These are phyloP conservation scores for Lasius platythorax DNA, from an alignment of 2,888 invertebrate species.

Conservation along the genomic window DNA sequence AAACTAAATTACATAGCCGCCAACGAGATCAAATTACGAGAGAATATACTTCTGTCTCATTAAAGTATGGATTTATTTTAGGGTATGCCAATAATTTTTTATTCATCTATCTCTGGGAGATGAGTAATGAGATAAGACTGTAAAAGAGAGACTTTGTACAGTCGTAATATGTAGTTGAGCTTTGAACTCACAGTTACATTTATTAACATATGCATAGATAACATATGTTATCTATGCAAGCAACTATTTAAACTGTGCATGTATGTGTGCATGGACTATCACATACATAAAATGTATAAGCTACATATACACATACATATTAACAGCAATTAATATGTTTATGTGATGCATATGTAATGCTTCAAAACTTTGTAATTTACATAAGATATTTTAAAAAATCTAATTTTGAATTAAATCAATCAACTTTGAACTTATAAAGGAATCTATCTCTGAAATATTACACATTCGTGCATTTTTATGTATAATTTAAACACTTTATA, in stretches of 20 bases:
- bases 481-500: background rate
- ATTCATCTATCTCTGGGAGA: background rate
- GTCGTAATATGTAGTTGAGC: background rate
- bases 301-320: background rate
- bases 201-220: background rate
- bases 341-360: slow-evolving; percentile 15
- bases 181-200: slow-evolving; percentile 7
- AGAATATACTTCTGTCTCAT: slow-evolving; percentile 12
- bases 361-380: background rate
- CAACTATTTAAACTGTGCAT: background rate
- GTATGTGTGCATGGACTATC: background rate
- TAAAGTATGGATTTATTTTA: slow-evolving; percentile 1
- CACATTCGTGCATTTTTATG: background rate
- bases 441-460: background rate
- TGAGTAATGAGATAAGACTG: background rate
- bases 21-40: slow-evolving; percentile 10
- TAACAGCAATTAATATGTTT: background rate
- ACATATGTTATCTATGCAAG: background rate
- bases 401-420: background rate
- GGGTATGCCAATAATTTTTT: background rate
- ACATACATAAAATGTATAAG: slow-evolving; percentile 6
- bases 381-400: background rate
- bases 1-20: slow-evolving; percentile 20
- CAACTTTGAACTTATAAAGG: background rate
- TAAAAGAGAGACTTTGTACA: background rate